Evolutionary conservation across 2,113 vertebrate species (phyloP).

Genomic region (Garra rufa): DNA sequence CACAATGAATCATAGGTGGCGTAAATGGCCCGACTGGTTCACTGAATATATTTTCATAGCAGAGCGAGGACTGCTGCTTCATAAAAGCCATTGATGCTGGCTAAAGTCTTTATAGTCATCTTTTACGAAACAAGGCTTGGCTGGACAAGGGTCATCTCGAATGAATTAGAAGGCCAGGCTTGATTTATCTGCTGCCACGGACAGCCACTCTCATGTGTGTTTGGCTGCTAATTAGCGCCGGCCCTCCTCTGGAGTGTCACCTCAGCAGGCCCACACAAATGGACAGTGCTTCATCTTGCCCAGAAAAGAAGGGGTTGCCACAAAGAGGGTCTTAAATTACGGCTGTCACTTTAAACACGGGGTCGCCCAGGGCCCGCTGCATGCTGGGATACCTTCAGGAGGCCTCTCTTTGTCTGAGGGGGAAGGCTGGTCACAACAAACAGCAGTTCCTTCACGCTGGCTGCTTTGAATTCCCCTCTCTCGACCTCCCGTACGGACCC

Average conservation of each 20-base stretch:
- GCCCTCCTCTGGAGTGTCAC: conserved; percentile 49
- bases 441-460: conserved; percentile 25
- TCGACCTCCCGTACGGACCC: conserved; percentile 39
- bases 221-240: conserved; percentile 55
- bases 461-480: conserved; percentile 44
- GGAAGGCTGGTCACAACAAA: conserved; percentile 54
- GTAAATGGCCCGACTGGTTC: conserved; percentile 26
- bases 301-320: conserved; percentile 51
- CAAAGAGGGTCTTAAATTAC: conserved; percentile 61
- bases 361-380: conserved; percentile 42
- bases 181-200: conserved; percentile 59
- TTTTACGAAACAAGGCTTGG: conserved; percentile 43
- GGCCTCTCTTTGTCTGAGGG: conserved; percentile 52
- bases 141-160: conserved; percentile 56
- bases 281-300: conserved; percentile 55
- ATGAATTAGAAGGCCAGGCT: conserved; percentile 49
- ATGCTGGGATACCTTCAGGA: conserved; percentile 54
- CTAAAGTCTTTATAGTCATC: conserved; percentile 49
- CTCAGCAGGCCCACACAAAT: conserved; percentile 42
- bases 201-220: conserved; percentile 51
- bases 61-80: conserved; percentile 7
- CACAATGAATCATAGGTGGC: conserved; percentile 37
- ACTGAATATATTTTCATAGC: conserved; percentile 26
- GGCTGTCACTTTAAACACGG: conserved; percentile 57
- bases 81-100: conserved; percentile 43